Evolutionary conservation across 2,888 invertebrate genomes (phyloP), one percentile per base, ranked within the genome.

Genomic region (Habrosyne pyritoides): DNA sequence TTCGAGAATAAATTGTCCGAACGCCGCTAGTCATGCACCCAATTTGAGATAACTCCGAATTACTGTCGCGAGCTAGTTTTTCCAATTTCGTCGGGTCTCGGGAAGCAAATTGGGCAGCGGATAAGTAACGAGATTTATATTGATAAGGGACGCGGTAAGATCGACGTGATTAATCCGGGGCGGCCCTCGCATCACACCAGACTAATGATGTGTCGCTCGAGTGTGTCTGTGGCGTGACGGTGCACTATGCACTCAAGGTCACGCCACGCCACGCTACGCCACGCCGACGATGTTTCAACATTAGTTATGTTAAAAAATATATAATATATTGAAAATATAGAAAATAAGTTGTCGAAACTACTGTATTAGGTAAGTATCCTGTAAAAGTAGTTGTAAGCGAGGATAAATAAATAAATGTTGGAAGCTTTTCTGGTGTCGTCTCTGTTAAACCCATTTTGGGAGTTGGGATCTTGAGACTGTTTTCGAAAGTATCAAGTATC

Each of bases 61-160:
- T 59, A 57, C 56, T 60, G 60, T 50, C 28, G 49, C 53, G 55
- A 53, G 62, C 51, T 61, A 64, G 65, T 66, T 71, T 71, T 69
- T 66, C 67, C 66, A 67, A 71, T 71, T 69, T 67, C 66, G 64
- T 62, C 26, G 59, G 36, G 36, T n/a, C 18, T 42, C 36, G 36
- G 55, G 64, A 63, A 66, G 70, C 71, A 68, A 67, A 71, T 73
- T 73, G 72, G 71, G 69, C 64, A 57, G 60, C 52, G 59, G 57
- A 52, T 54, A 36, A 53, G 65, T 67, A 66, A 71, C 63, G 70
- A 70, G 72, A 69, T 73, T 67, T 61, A 64, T 69, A 68, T 69
- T 68, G 72, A 71, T 71, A 69, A 70, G 64, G 77, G 73, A 67
- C 69, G 60, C 63, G 63, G 64, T 62, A 68, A 18, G 63, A 65